These are phyloP conservation scores for Poecilia latipinna DNA, from an alignment of 2,113 vertebrate species.

Conservation along the genomic window DNA sequence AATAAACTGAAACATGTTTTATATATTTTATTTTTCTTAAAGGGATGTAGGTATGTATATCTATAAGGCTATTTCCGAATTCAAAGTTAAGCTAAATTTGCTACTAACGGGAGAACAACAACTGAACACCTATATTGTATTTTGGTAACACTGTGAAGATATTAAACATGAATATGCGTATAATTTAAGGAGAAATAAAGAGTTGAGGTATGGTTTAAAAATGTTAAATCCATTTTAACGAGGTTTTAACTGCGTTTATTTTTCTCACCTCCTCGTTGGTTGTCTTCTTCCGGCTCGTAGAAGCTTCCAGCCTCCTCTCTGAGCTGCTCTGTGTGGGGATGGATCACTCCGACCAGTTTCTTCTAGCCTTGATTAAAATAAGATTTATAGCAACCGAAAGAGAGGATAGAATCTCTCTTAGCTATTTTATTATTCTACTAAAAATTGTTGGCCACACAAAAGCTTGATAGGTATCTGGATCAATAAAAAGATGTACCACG, in stretches of 20 bases:
- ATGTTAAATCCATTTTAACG: not conserved
- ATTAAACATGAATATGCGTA: not conserved
- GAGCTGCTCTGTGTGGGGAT: slow-evolving; percentile 10
- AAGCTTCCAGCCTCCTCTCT: slow-evolving; percentile 57
- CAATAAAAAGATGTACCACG: not conserved
- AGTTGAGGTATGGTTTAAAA: rapidly evolving
- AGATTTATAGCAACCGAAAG: too few species aligned
- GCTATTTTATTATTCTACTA: not conserved
- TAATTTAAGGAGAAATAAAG: rapidly evolving
- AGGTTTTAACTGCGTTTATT: slow-evolving; percentile 25
- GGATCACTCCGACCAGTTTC: slow-evolving; percentile 17
- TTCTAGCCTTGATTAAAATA: not conserved
- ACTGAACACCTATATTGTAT: not conserved
- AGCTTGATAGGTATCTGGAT: not conserved
- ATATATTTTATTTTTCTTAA: not conserved
- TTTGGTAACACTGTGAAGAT: not conserved
- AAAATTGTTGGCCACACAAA: not conserved
- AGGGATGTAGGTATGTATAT: too few species aligned
- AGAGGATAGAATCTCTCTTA: too few species aligned
- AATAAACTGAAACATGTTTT: not conserved
- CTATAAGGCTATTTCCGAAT: not conserved
- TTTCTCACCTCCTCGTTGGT: slow-evolving; percentile 55
- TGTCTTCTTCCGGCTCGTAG: slow-evolving; percentile 52
- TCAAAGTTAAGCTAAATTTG: slow-evolving; percentile 8
- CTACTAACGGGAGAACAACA: not conserved